Evolutionary conservation across 2,888 invertebrate genomes (phyloP), one percentile per base, ranked within the genome.

Genomic region (Drosophila meridionalis): DNA sequence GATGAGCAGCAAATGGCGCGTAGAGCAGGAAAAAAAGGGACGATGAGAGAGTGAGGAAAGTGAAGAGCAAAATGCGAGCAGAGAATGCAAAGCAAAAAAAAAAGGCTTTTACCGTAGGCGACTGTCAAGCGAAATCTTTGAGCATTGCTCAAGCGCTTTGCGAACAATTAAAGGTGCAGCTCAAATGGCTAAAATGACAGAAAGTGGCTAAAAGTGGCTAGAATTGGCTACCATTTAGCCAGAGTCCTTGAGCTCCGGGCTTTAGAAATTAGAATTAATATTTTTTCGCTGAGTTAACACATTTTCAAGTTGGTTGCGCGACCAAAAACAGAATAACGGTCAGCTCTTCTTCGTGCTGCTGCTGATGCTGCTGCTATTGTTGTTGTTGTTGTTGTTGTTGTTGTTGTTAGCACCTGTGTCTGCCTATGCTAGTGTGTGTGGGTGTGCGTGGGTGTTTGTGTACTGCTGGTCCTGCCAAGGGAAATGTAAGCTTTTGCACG

Each of bases 251-350:
- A 48, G 36, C 45, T 30, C 45, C 5, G 68, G 61, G 69, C 71
- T 83, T 89, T 73, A 61, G 72, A 89, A 89, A 85, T 89, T 84
- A 89, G 89, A 84, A 89, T 84, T 89, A 87, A 89, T 85, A 84
- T 86, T 80, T 80, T 79, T 69, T n/a, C 69, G 85, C 85, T 89
- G 87, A 87, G 73, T 69, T 71, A 71, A 82, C 85, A 85, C 61
- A 89, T 80, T 87, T 85, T 85, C 89, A 87, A 87, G 89, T 87
- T 85, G 89, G 89, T 48, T 89, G 77, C 75, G 78, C 82, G 82
- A 82, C 34, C 28, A 20, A 52, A 85, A 88, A 81, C 69, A 81
- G 74, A 76, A 89, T 81, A 74, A 69, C 68, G 87, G 84, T 84
- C 87, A 87, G 85, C 82, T 60, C 55, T 59, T 63, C 42, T n/a